phyloP scores from a whole-genome alignment of 2,797 vertebrate genomes.

The Aythya fuligula region DNA sequence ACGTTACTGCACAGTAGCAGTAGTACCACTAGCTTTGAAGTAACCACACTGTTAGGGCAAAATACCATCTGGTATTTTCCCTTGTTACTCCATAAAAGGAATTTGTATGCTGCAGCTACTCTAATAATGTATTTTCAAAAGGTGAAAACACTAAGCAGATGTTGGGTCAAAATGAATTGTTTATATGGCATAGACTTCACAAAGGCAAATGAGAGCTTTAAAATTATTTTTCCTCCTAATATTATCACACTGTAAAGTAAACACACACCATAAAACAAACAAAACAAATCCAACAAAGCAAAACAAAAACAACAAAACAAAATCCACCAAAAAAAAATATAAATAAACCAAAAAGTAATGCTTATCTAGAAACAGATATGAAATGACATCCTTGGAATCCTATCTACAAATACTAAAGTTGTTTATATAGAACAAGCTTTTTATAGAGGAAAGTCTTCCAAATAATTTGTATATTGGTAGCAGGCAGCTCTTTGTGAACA shows the following conservation, averaged over 20 bases:
- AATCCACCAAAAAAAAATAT: background rate
- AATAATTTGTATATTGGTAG: background rate
- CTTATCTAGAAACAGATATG: background rate
- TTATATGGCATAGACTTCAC: background rate
- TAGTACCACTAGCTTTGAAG: conserved; percentile 5
- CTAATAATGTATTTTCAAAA: conserved; percentile 1
- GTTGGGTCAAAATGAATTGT: background rate
- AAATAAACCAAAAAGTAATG: background rate
- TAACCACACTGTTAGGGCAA: background rate
- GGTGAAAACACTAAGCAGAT: conserved; percentile 45
- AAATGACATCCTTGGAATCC: background rate
- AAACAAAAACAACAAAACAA: background rate
- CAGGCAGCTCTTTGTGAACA: background rate
- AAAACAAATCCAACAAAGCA: background rate
- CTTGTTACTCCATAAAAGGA: background rate
- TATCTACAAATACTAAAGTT: background rate
- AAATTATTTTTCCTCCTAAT: background rate
- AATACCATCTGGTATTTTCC: conserved; percentile 5
- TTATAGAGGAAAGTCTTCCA: background rate
- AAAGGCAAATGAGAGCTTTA: background rate
- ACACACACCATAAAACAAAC: background rate
- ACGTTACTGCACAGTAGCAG: background rate
- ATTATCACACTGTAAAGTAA: background rate
- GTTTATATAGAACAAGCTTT: background rate
- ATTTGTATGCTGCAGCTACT: background rate